Percentiles rank a stretch among this genome's conserved stretches.
Conservation (phyloP, 1,140 invertebrate species). For the Penaeus indicus region DNA sequence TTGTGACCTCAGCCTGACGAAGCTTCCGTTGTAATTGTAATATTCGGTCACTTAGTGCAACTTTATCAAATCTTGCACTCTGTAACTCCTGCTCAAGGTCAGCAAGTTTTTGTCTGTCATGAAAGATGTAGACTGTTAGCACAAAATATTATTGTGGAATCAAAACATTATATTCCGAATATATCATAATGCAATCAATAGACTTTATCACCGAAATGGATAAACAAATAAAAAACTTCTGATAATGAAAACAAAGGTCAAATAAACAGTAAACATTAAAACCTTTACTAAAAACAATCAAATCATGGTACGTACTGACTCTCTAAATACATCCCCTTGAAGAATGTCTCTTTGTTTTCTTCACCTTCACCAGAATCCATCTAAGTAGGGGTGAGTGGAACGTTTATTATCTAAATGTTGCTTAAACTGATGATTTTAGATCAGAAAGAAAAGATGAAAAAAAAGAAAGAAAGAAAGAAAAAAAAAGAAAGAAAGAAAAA, state of each 20-base stretch:
- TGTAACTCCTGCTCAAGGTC: constrained; percentile 40
- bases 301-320: constrained; percentile 29
- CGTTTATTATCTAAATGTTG: background rate
- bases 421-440: background rate
- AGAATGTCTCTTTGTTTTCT: constrained; percentile 19
- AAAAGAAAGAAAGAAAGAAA: too few species aligned
- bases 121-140: too few species aligned
- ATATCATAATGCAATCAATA: too few species aligned
- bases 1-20: constrained; percentile 28
- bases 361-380: background rate
- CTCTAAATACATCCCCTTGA: constrained; percentile 28
- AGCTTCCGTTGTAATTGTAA: constrained; percentile 61
- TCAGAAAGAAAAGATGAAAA: background rate
- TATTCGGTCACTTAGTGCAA: constrained; percentile 60
- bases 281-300: too few species aligned
- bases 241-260: too few species aligned
- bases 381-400: background rate
- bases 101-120: constrained; percentile 22
- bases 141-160: too few species aligned
- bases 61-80: constrained; percentile 53
- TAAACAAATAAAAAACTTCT: too few species aligned
- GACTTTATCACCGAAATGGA: too few species aligned
- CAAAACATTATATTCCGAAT: too few species aligned
- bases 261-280: too few species aligned
- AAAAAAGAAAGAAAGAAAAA: too few species aligned